These are phyloP conservation scores for Litocranius walleri DNA, from an alignment of 2,113 vertebrate species.

Conservation along the genomic window DNA sequence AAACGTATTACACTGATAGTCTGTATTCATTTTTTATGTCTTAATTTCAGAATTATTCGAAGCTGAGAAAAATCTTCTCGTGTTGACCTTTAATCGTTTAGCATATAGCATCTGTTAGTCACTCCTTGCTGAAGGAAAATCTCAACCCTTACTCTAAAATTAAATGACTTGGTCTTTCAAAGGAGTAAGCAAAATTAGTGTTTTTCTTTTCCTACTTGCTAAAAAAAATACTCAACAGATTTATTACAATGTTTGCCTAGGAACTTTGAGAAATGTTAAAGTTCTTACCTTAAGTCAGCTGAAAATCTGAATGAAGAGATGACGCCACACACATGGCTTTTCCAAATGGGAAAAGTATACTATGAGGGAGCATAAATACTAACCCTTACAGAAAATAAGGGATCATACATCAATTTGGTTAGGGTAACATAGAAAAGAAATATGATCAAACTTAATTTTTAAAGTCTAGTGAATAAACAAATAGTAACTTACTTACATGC, in stretches of 20 bases:
- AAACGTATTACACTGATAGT: neutral
- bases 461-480: neutral
- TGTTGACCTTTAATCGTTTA: neutral
- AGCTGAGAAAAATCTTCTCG: neutral
- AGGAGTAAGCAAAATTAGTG: neutral
- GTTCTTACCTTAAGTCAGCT: neutral
- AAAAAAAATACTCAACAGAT: neutral
- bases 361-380: neutral
- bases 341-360: neutral
- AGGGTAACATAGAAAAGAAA: neutral
- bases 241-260: neutral
- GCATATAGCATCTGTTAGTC: neutral
- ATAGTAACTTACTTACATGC: slow-evolving; percentile 87
- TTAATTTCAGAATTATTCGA: neutral
- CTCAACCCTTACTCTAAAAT: neutral
- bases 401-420: neutral
- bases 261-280: neutral
- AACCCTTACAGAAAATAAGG: neutral
- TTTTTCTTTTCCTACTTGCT: neutral
- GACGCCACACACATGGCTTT: neutral
- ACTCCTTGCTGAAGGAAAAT: neutral
- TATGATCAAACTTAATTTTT: neutral
- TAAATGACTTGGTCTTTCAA: slow-evolving; percentile 7
- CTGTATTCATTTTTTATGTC: neutral
- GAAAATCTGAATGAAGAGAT: neutral